These are phyloP conservation scores for Drosophila asahinai DNA, from an alignment of 1,140 invertebrate species.

Conservation along the genomic window DNA sequence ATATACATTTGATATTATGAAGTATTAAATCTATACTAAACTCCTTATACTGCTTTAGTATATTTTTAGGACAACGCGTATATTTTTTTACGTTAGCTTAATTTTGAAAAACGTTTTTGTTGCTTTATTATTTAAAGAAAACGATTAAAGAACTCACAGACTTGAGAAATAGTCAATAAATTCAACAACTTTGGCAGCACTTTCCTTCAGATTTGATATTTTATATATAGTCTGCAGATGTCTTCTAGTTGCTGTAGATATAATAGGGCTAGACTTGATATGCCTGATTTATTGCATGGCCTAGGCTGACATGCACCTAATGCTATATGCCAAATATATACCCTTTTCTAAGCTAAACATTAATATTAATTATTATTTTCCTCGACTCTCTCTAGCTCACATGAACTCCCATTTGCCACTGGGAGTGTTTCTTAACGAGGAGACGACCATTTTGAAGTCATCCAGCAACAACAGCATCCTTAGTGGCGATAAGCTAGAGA, in stretches of 20 bases:
- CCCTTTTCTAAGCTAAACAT: not conserved
- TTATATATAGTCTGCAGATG: not conserved
- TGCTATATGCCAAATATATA: not conserved
- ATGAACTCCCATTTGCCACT: conserved; percentile 67
- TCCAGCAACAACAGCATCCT: conserved; percentile 6
- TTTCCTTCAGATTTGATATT: not conserved
- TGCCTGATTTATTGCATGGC: conserved; percentile 23
- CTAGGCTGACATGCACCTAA: conserved; percentile 19
- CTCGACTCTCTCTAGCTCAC: conserved; percentile 50
- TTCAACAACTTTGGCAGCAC: not conserved
- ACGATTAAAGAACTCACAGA: not conserved
- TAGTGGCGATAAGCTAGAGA: conserved; percentile 15
- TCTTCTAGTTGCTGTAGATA: conserved; percentile 7
- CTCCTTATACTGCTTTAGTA: too few species aligned
- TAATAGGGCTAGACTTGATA: not conserved
- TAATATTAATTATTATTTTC: conserved; percentile 22
- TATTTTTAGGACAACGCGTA: too few species aligned
- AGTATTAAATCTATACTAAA: too few species aligned
- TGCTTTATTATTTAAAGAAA: too few species aligned
- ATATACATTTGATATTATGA: too few species aligned
- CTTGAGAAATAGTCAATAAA: not conserved
- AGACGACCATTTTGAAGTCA: conserved; percentile 25
- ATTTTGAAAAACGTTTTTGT: too few species aligned
- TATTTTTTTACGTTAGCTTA: too few species aligned
- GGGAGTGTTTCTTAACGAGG: conserved; percentile 59